These are phyloP conservation scores for Anagyrus pseudococci DNA, from an alignment of 2,888 invertebrate genomes.

Conservation along the genomic window DNA sequence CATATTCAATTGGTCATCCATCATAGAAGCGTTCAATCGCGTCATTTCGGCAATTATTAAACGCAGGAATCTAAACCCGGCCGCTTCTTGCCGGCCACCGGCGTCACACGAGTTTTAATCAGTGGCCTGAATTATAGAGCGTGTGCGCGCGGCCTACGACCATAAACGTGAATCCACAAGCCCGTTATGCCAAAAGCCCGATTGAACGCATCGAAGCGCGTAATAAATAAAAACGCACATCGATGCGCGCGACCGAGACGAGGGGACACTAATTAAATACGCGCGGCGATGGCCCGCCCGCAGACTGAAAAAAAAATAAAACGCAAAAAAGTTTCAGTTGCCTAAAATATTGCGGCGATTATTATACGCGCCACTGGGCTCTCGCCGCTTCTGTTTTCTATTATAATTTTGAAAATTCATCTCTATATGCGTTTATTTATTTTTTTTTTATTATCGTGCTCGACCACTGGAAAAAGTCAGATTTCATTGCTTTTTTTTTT, in stretches of 20 bases:
- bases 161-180: not conserved
- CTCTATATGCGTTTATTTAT: too few relatives aligned
- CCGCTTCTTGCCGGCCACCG: too few relatives aligned
- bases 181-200: constrained; percentile 4
- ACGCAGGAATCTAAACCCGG: not conserved
- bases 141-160: not conserved
- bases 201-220: constrained; percentile 17
- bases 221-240: constrained; percentile 19
- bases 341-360: too few relatives aligned
- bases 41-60: constrained; percentile 13
- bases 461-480: too few relatives aligned
- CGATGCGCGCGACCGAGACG: not conserved
- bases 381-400: too few relatives aligned
- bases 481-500: too few relatives aligned
- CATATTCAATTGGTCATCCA: too few relatives aligned
- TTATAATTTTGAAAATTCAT: too few relatives aligned
- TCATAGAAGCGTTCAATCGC: too few relatives aligned
- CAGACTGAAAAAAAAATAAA: not conserved
- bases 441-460: too few relatives aligned
- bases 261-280: constrained; percentile 16
- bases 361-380: too few relatives aligned
- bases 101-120: constrained; percentile 23
- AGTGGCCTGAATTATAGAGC: constrained; percentile 18
- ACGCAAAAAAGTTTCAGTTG: too few relatives aligned
- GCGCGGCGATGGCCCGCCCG: not conserved